Base-by-base conservation (phyloP, 2,797 vertebrate genomes). In the Alcedo quadribrachys region DNA sequence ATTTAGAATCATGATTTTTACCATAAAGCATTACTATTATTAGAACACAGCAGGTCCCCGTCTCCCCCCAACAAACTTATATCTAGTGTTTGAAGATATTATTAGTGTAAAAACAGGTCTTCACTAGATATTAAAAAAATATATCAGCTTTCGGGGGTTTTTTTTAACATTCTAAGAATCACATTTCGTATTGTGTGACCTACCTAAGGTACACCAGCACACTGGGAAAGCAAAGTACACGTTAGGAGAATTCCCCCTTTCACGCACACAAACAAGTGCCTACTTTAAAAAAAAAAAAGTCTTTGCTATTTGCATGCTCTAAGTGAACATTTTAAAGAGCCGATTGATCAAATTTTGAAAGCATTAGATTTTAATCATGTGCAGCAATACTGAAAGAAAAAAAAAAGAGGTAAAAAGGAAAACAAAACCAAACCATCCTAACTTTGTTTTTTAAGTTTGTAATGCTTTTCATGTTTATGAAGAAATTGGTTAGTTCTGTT, bases 261-360 rank as follows among this genome's bases (percentile, higher is more conserved):
- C 71, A 62, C 37, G 65, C 3, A 76, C 7, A 81, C 28, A 65
- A 82, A 67, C 73, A 94, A 92, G 76, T 66, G 54, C 25, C 15
- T 58, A 58, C 28, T 20, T 18, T 6, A 25, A 43, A 45, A 15
- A 13, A 42, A 61, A 22, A 69, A 32, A 30, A 16, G 13, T 45
- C 75, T 60, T 83, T 54, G 53, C n/a, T 37, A 33, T 87, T 46
- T 45, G 37, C 24, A 27, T 20, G 7, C 17, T 42, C 24, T 9
- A 57, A 51, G 30, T 6, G 32, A 79, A 68, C 42, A 51, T 90
- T 79, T 83, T 27, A 19, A 51, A 73, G 87, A 95, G 85, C 88
- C 88, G 25, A 66, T 88, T 77, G 25, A 55, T 75, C 73, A 94
- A 93, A 77, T 95, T 90, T 62, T 55, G 51, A 35, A 69, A 90